Evolutionary conservation across 2,888 invertebrate species (phyloP).

Genomic region (Adineta ricciae): DNA sequence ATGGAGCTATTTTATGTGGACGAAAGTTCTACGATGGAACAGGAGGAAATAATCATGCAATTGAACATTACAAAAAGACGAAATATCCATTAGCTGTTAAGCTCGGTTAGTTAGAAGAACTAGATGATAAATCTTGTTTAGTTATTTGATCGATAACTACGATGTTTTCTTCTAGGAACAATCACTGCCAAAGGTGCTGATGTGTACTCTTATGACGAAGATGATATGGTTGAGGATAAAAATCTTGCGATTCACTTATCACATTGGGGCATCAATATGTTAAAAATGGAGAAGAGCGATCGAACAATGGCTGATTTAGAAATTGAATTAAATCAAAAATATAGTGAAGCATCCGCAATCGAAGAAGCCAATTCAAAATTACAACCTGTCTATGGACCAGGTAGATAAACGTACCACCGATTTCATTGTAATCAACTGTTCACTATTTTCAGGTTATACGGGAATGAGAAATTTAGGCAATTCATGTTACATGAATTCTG

Average conservation of each 20-base stretch:
- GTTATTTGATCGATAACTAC: no score
- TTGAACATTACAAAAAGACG: constrained; percentile 69
- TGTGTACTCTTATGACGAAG: constrained; percentile 90
- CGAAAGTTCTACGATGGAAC: constrained; percentile 66
- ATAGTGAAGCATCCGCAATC: constrained; percentile 76
- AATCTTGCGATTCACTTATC: constrained; percentile 73
- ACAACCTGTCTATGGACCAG: constrained; percentile 76
- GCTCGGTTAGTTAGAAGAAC: constrained; percentile 50
- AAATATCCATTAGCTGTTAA: constrained; percentile 86
- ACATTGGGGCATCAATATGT: constrained; percentile 91
- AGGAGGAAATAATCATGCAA: constrained; percentile 84
- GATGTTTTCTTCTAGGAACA: constrained; percentile 49
- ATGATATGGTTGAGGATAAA: constrained; percentile 84
- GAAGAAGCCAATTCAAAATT: constrained; percentile 75
- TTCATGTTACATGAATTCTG: constrained; percentile 93
- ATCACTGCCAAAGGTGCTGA: constrained; percentile 56
- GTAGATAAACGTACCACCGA: not conserved
- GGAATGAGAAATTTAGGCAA: constrained; percentile 89
- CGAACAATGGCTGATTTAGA: constrained; percentile 96
- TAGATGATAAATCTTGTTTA: constrained; percentile 57
- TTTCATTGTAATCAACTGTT: not conserved
- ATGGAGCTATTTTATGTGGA: constrained; percentile 83
- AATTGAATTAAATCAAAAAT: constrained; percentile 75
- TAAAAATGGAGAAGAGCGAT: constrained; percentile 87
- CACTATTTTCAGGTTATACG: constrained; percentile 58